phyloP scores from a whole-genome alignment of 2,888 invertebrate species.

The Pachliopta kotzebuea region DNA sequence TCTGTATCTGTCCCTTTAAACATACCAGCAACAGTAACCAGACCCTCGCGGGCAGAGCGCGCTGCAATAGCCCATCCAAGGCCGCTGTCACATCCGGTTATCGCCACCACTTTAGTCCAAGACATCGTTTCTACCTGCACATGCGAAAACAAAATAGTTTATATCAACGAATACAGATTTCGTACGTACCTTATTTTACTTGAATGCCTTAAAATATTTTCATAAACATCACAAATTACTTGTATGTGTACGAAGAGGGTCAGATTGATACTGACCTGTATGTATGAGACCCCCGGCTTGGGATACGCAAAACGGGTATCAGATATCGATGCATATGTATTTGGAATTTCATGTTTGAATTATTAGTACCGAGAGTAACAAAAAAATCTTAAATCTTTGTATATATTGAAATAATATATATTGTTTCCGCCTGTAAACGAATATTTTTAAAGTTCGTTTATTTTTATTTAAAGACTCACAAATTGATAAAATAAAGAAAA shows the following conservation, averaged over 20 bases:
- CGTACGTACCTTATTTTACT: slow-evolving; percentile 3
- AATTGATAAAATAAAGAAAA: neutral
- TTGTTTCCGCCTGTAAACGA: no score
- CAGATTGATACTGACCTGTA: slow-evolving; percentile 46
- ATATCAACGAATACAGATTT: slow-evolving; percentile 8
- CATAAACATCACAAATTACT: slow-evolving; percentile 4
- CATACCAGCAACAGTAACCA: slow-evolving; percentile 87
- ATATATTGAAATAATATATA: no score
- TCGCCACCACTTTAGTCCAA: slow-evolving; percentile 78
- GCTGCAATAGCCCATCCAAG: slow-evolving; percentile 87
- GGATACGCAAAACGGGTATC: slow-evolving; percentile 68
- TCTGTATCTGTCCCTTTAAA: slow-evolving; percentile 78
- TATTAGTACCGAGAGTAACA: slow-evolving; percentile 33
- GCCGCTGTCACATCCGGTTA: slow-evolving; percentile 94
- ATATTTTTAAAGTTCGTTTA: no score
- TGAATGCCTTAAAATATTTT: neutral
- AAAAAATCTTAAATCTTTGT: no score
- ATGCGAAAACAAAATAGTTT: slow-evolving; percentile 9
- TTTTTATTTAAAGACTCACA: neutral
- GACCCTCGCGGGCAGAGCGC: slow-evolving; percentile 81
- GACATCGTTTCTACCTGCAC: slow-evolving; percentile 41
- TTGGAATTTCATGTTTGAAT: slow-evolving; percentile 65
- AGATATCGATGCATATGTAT: slow-evolving; percentile 73
- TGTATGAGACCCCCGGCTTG: slow-evolving; percentile 28
- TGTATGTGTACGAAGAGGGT: slow-evolving; percentile 41